Conservation (phyloP, 2,113 vertebrate genomes). For the Misgurnus anguillicaudatus region DNA sequence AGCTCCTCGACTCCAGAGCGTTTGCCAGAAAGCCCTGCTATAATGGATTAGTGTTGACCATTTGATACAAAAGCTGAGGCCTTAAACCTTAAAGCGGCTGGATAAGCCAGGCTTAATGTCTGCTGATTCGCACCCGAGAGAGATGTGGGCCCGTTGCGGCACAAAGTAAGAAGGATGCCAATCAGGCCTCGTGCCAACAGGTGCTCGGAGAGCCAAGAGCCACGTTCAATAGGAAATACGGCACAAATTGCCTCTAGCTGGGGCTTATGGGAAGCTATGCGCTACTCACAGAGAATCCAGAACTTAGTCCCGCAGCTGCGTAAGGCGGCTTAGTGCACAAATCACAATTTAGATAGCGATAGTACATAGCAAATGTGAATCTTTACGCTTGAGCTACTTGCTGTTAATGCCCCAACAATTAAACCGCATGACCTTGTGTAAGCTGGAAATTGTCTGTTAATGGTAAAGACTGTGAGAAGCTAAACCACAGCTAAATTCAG, state of each 20-base stretch:
- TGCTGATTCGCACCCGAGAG: constrained; percentile 21
- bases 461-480: not conserved
- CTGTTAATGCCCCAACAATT: constrained; percentile 21
- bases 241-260: constrained; percentile 16
- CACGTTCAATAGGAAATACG: constrained; percentile 19
- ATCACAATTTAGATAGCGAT: constrained; percentile 12
- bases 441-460: constrained; percentile 1
- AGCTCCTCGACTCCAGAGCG: not conserved
- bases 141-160: not conserved
- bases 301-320: constrained; percentile 31
- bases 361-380: constrained; percentile 6
- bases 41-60: constrained; percentile 43
- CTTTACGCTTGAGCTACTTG: constrained; percentile 2
- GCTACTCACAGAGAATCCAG: constrained; percentile 28
- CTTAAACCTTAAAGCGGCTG: constrained; percentile 38
- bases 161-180: constrained; percentile 36
- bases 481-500: not conserved
- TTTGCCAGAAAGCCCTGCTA: constrained; percentile 38
- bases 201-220: constrained; percentile 32
- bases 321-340: constrained; percentile 18
- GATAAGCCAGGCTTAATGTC: constrained; percentile 36
- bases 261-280: constrained; percentile 35
- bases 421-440: not conserved
- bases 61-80: constrained; percentile 31
- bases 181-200: constrained; percentile 44